Conservation (phyloP, 2,113 vertebrate species). For the Leptocoma aspasia region DNA sequence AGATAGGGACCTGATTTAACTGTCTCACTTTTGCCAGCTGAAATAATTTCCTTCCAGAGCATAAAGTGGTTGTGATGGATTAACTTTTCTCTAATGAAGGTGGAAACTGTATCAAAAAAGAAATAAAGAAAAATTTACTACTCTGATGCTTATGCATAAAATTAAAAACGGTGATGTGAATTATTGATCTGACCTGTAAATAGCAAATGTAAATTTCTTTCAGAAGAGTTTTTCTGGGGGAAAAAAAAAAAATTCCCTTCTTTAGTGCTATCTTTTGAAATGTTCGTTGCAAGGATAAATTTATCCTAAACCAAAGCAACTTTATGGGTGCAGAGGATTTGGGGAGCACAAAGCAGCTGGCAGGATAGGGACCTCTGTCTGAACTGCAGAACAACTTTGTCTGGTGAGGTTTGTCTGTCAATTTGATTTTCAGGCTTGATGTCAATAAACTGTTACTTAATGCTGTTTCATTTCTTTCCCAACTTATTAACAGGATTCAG, state of each 20-base stretch:
- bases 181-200: neutral
- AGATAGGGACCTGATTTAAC: neutral
- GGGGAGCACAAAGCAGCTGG: neutral
- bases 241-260: neutral
- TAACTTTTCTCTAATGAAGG: neutral
- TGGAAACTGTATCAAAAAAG: neutral
- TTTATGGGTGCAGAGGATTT: neutral
- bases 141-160: neutral
- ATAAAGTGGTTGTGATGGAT: neutral
- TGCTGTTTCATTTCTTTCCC: neutral
- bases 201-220: neutral
- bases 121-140: slow-evolving; percentile 5
- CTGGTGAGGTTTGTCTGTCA: neutral
- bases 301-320: neutral
- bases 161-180: neutral
- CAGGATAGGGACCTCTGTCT: neutral
- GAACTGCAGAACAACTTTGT: neutral
- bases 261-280: neutral
- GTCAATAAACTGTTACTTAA: neutral
- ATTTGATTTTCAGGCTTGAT: neutral
- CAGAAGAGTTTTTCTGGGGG: neutral
- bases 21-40: neutral
- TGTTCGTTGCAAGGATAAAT: neutral
- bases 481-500: neutral
- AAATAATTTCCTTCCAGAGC: neutral